Percentiles rank a stretch among this genome's conserved stretches.
Conservation (phyloP, 2,113 vertebrate genomes). For the Polypterus senegalus region DNA sequence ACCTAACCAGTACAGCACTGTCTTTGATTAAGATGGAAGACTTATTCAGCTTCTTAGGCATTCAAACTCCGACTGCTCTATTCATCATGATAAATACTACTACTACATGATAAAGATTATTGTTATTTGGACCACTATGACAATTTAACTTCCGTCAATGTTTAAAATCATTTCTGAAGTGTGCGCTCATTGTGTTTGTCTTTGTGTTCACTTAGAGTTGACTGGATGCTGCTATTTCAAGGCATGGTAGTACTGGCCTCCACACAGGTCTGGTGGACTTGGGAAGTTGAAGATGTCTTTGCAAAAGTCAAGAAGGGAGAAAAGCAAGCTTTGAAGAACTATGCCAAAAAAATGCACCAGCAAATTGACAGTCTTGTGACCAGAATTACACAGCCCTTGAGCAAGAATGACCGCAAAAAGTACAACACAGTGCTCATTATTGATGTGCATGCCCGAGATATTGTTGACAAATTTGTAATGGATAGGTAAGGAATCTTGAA, state of each 20-base stretch:
- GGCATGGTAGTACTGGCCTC: slow-evolving; percentile 91
- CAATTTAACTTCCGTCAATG: background rate
- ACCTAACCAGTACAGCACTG: too few relatives aligned
- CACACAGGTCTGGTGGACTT: slow-evolving; percentile 96
- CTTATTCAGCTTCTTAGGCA: too few relatives aligned
- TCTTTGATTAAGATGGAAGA: too few relatives aligned
- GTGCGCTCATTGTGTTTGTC: background rate
- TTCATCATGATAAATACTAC: too few relatives aligned
- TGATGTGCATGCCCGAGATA: slow-evolving; percentile 88
- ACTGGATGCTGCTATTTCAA: slow-evolving; percentile 91
- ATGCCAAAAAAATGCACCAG: slow-evolving; percentile 70
- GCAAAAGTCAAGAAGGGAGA: slow-evolving; percentile 59
- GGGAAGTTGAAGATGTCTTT: slow-evolving; percentile 89
- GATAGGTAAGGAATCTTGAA: slow-evolving; percentile 47
- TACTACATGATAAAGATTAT: background rate
- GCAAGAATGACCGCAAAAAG: slow-evolving; percentile 76
- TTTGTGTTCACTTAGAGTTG: slow-evolving; percentile 49
- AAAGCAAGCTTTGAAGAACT: slow-evolving; percentile 73
- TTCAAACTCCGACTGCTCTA: too few relatives aligned
- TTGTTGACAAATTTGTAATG: slow-evolving; percentile 74
- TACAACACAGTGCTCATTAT: slow-evolving; percentile 91
- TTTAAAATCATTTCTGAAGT: background rate
- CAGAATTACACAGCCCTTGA: slow-evolving; percentile 61
- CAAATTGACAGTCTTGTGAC: slow-evolving; percentile 82
- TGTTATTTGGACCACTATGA: background rate